Evolutionary conservation across 1,140 invertebrate species (phyloP).

Genomic region (Palaemon carinicauda): DNA sequence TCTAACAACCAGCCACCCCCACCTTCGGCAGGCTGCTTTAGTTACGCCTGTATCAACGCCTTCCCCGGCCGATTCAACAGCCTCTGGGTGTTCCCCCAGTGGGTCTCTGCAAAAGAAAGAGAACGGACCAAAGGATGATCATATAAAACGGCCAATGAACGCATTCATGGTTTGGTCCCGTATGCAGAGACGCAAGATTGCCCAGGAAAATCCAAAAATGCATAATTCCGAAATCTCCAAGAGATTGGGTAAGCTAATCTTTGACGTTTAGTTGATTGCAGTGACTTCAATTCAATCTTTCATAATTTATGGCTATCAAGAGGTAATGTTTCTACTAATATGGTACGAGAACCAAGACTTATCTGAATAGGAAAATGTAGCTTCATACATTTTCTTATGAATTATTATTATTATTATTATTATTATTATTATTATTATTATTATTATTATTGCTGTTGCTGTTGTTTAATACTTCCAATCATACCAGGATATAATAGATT

Average conservation of each 20-base stretch:
- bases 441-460: too few species aligned
- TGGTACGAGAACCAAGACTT: too few species aligned
- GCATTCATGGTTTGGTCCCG: conserved; percentile 99
- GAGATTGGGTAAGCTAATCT: conserved; percentile 76
- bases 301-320: background rate
- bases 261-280: too few species aligned
- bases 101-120: conserved; percentile 54
- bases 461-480: too few species aligned
- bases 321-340: too few species aligned
- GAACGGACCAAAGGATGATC: conserved; percentile 68
- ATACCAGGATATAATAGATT: too few species aligned
- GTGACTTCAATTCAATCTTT: background rate
- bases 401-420: too few species aligned
- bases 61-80: conserved; percentile 58
- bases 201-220: conserved; percentile 96
- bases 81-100: conserved; percentile 52
- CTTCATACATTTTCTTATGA: too few species aligned
- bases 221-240: conserved; percentile 97
- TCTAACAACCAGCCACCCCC: conserved; percentile 37
- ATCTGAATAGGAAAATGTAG: too few species aligned
- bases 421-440: too few species aligned
- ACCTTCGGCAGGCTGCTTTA: conserved; percentile 36
- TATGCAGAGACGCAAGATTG: conserved; percentile 86
- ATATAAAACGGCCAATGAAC: conserved; percentile 99
- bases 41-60: conserved; percentile 55